Percentiles rank a stretch among this genome's conserved stretches.
These are phyloP conservation scores for Ceuthmochares aereus DNA, from an alignment of 2,113 vertebrate species.

Conservation along the genomic window DNA sequence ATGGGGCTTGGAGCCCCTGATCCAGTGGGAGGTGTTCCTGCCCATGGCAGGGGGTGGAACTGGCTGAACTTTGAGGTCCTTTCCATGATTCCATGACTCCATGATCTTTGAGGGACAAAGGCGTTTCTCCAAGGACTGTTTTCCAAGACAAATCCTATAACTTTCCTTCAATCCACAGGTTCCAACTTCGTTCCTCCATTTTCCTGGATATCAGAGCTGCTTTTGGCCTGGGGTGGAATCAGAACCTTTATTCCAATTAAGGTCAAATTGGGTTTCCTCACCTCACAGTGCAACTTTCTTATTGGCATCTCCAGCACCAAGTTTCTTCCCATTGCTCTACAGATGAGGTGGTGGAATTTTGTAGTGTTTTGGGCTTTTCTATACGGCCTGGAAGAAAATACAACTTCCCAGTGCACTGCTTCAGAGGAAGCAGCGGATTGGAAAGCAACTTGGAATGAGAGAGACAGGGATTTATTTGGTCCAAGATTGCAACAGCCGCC, in stretches of 20 bases:
- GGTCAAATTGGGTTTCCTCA: neutral
- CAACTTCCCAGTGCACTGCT: accelerated
- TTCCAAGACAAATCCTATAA: neutral
- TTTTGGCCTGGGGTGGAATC: neutral
- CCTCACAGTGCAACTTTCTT: accelerated
- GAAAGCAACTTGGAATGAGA: accelerated
- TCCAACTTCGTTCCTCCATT: neutral
- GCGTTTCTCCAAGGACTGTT: accelerated
- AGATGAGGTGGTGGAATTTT: accelerated
- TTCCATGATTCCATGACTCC: too few species aligned
- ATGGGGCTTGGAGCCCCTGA: too few species aligned
- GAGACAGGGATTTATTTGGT: neutral
- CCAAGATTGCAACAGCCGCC: neutral
- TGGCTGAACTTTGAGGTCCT: too few species aligned
- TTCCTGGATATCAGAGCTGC: accelerated
- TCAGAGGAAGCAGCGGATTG: neutral
- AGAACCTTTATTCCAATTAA: neutral
- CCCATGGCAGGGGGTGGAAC: too few species aligned
- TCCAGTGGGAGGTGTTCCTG: too few species aligned
- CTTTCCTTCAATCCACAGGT: neutral
- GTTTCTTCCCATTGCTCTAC: neutral
- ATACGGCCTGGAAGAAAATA: neutral
- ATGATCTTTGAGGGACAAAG: accelerated
- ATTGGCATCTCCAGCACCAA: neutral
- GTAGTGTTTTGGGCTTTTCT: neutral